A percentile compares a stretch with the other conserved stretches of the same genome.
Conservation (phyloP, 2,888 invertebrate species). For the Trissoscelio sp. region DNA sequence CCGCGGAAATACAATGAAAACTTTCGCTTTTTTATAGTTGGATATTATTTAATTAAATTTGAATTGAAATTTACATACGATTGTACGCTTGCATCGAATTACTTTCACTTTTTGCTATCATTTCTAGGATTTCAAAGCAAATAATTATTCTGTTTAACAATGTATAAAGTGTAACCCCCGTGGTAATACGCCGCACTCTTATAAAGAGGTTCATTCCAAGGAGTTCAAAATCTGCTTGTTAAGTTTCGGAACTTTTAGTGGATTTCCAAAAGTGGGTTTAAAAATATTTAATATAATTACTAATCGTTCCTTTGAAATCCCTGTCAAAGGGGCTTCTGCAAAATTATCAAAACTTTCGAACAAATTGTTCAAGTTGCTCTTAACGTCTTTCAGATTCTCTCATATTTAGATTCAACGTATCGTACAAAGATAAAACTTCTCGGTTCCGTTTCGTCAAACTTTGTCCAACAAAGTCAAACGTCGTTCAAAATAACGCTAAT, state of each 20-base stretch:
- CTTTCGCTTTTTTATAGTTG: slow-evolving; percentile 38
- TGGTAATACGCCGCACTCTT: background rate
- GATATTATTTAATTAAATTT: slow-evolving; percentile 56
- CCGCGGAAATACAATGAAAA: slow-evolving; percentile 24
- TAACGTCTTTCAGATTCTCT: background rate
- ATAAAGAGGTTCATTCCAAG: background rate
- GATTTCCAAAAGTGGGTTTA: background rate
- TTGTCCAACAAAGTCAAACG: background rate
- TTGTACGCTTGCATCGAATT: background rate
- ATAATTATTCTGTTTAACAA: slow-evolving; percentile 46
- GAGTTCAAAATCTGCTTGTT: background rate
- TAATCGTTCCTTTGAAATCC: slow-evolving; percentile 5
- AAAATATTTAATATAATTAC: slow-evolving; percentile 20
- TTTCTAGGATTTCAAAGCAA: slow-evolving; percentile 24
- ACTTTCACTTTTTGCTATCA: slow-evolving; percentile 7
- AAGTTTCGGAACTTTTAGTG: slow-evolving; percentile 6
- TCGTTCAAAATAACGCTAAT: background rate
- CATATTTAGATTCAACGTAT: background rate
- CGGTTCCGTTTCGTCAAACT: background rate
- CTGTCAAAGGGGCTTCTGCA: background rate
- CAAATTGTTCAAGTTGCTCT: slow-evolving; percentile 11
- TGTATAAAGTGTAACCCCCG: slow-evolving; percentile 16
- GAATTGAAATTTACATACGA: slow-evolving; percentile 16
- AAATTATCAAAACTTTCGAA: slow-evolving; percentile 4
- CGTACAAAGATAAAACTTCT: background rate